Base-by-base conservation (phyloP, 2,797 vertebrate species). In the Phaenicophaeus curvirostris region DNA sequence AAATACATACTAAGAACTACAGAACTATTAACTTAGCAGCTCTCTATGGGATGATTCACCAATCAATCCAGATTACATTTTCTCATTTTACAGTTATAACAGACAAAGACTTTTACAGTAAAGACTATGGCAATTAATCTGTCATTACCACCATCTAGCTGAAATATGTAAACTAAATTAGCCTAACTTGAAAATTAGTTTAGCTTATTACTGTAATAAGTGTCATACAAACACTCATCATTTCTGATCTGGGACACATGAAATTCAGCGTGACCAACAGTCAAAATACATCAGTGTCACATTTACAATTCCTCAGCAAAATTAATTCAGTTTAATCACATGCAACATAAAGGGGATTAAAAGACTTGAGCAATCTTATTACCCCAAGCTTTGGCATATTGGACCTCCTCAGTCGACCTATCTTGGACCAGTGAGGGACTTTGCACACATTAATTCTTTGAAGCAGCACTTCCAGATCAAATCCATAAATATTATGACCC, bases 351-450 rank as follows among this genome's bases (percentile, higher is more conserved):
- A 96, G 71, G 37, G 78, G 35, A 39, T 91, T 93, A 48, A 95
- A 93, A 91, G 86, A 96, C 50, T 66, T 94, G 31, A 94, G 72
- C 79, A 90, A 85, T 88, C 88, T 94, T 97, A 90, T 98, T 98
- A 99, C 99, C 98, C 99, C 99, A 94, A 99, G 98, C 97, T 99
- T 99, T 95, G 99, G 99, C 99, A 99, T 99, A 83, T 97, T 98
- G 78, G 97, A 98, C 95, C 99, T 98, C 93, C 98, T 98, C 73
- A 99, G 98, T 61, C 99, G 99, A 85, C 99, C 99, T 15, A 99
- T 99, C 97, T 99, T 99, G 65, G 99, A 99, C 99, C 99, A 99
- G 93, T 99, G 98, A 74, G 99, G 99, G 96, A 99, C 99, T 96
- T 99, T 99, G 95, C 98, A 99, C 37, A 84, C 86, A 79, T 96